Conservation (phyloP, 2,888 invertebrate species). For the Nomada fabriciana region DNA sequence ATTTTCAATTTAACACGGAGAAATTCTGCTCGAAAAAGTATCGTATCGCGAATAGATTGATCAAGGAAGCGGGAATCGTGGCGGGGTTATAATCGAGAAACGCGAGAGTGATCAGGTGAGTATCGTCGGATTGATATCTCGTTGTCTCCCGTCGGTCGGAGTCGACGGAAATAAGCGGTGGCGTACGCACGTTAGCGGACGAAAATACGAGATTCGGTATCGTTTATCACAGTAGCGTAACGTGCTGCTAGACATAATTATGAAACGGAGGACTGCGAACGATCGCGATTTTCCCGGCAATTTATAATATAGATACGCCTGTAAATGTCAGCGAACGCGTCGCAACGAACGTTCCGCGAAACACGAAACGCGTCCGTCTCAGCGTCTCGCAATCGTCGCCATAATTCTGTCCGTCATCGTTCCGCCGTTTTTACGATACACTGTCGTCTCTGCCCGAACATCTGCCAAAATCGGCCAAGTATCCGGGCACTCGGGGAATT, state of each 20-base stretch:
- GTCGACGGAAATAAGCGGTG: conserved; percentile 18
- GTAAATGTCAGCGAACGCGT: conserved; percentile 35
- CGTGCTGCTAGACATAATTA: conserved; percentile 21
- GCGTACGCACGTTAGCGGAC: not conserved
- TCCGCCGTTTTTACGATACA: conserved; percentile 2
- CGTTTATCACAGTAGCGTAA: conserved; percentile 20
- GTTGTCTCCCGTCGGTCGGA: not conserved
- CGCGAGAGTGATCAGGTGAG: not conserved
- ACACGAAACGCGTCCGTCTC: not conserved
- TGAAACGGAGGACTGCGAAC: conserved; percentile 2
- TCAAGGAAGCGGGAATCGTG: not conserved
- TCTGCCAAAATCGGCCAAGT: not conserved
- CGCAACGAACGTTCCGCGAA: conserved; percentile 1
- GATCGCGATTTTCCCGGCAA: conserved; percentile 5
- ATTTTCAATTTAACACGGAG: not conserved
- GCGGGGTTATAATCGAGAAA: not conserved
- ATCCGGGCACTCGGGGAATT: no score
- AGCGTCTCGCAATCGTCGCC: not conserved
- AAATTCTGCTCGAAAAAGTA: not conserved
- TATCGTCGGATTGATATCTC: conserved; percentile 1
- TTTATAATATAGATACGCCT: conserved; percentile 25
- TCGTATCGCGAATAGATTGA: not conserved
- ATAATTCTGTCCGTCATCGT: conserved; percentile 13
- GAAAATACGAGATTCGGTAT: conserved; percentile 32
- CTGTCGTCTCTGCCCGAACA: not conserved